These are phyloP conservation scores for Pasiphila rectangulata DNA, from an alignment of 2,888 invertebrate species.

Conservation along the genomic window DNA sequence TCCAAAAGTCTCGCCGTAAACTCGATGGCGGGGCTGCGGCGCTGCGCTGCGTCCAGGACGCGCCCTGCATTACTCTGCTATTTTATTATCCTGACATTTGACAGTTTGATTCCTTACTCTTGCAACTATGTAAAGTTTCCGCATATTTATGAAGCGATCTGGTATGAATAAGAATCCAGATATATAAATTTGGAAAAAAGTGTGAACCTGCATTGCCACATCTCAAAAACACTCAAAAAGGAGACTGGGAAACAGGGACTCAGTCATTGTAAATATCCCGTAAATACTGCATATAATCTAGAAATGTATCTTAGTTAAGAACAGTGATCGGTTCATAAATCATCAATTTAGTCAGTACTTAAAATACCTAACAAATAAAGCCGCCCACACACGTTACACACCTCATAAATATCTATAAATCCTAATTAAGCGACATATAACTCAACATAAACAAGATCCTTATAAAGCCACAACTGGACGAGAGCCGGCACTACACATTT, in stretches of 20 bases:
- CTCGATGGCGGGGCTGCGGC: conserved; percentile 10
- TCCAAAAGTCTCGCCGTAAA: conserved; percentile 17
- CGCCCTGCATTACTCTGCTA: conserved; percentile 5
- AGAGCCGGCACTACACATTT: neutral
- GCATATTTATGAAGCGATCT: too few relatives aligned
- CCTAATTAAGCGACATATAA: conserved; percentile 22
- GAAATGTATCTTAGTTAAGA: too few relatives aligned
- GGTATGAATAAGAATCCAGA: too few relatives aligned
- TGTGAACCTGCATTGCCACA: neutral
- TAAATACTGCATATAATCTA: too few relatives aligned
- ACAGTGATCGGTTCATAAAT: conserved; percentile 14
- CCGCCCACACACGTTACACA: conserved; percentile 16
- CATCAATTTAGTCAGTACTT: conserved; percentile 18
- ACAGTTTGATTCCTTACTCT: conserved; percentile 12
- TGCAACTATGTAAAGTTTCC: conserved; percentile 2
- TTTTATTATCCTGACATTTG: conserved; percentile 11
- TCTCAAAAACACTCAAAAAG: neutral
- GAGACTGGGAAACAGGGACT: too few relatives aligned
- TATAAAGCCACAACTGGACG: conserved; percentile 13
- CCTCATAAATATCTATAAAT: conserved; percentile 24
- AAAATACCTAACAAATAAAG: conserved; percentile 20
- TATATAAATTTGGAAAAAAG: too few relatives aligned
- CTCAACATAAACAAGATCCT: conserved; percentile 19
- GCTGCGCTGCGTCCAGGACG: neutral
- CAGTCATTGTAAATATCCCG: too few relatives aligned